phyloP scores from a whole-genome alignment of 2,888 invertebrate species.

The Caenorhabditis sulstoni region DNA sequence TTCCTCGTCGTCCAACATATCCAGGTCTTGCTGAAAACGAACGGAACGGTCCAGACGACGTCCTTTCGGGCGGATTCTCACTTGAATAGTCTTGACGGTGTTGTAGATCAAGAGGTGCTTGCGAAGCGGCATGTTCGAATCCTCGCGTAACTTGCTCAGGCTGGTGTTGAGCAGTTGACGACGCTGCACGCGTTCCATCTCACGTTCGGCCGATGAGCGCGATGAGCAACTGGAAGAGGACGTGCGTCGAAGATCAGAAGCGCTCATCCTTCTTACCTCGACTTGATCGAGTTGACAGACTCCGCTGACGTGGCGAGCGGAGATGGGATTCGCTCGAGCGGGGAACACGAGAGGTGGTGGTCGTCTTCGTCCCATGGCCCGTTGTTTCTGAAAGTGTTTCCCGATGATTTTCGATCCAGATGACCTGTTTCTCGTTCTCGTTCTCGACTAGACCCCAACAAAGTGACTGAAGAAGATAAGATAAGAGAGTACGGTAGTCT shows the following conservation, averaged over 20 bases:
- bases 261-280: constrained; percentile 42
- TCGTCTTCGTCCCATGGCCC: constrained; percentile 39
- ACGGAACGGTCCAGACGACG: neutral
- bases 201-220: constrained; percentile 70
- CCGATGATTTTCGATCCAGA: no score
- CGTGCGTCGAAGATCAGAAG: neutral
- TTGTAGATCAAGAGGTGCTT: constrained; percentile 72
- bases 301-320: constrained; percentile 67
- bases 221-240: constrained; percentile 63
- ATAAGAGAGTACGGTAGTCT: no score
- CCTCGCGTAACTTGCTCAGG: constrained; percentile 66
- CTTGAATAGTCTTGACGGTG: constrained; percentile 70
- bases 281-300: constrained; percentile 64
- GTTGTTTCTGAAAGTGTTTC: constrained; percentile 19
- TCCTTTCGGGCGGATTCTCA: constrained; percentile 17
- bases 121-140: constrained; percentile 67
- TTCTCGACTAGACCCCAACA: neutral
- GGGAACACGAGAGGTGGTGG: constrained; percentile 55
- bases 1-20: constrained; percentile 72
- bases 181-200: constrained; percentile 66
- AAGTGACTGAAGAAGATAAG: neutral
- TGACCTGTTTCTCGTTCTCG: neutral
- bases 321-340: constrained; percentile 62
- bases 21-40: constrained; percentile 69
- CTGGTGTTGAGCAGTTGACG: constrained; percentile 67